A percentile compares a stretch with the other conserved stretches of the same genome.
Conservation (phyloP, 92 coral and sea anemone species). For the Pocillopora grandis region DNA sequence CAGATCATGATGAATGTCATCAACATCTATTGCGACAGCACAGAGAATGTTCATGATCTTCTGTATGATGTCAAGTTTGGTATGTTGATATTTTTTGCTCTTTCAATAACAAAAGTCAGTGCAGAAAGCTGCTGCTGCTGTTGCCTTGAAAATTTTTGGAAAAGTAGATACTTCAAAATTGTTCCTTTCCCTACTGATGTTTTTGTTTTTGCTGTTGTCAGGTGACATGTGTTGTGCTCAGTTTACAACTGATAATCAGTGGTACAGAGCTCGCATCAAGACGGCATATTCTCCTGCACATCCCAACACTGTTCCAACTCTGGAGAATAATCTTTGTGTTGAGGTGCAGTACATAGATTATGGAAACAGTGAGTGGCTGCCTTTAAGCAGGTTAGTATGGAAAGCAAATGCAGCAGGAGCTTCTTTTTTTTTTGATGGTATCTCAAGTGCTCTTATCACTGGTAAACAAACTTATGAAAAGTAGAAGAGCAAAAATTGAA, state of each 20-base stretch:
- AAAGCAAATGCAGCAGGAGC: not conserved
- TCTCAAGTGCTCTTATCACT: too few species aligned
- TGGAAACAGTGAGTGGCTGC: slow-evolving; percentile 92
- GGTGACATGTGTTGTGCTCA: slow-evolving; percentile 91
- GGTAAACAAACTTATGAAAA: too few species aligned
- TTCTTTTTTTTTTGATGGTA: not conserved
- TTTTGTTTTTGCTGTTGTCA: slow-evolving; percentile 4
- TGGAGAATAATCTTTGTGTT: slow-evolving; percentile 74
- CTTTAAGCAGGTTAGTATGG: slow-evolving; percentile 67
- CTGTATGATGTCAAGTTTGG: slow-evolving; percentile 83
- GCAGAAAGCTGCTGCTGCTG: not conserved
- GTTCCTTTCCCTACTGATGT: not conserved
- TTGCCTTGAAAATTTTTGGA: not conserved
- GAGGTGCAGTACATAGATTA: slow-evolving; percentile 90
- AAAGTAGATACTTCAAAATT: too few species aligned
- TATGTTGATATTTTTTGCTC: slow-evolving; percentile 37
- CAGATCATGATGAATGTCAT: slow-evolving; percentile 86
- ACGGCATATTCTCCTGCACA: slow-evolving; percentile 69
- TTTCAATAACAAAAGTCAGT: too few species aligned
- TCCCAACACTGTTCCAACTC: slow-evolving; percentile 66
- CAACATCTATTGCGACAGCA: slow-evolving; percentile 76
- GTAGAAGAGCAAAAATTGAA: too few species aligned
- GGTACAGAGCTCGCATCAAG: slow-evolving; percentile 95
- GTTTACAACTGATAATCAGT: slow-evolving; percentile 81
- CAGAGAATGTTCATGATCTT: slow-evolving; percentile 76